A percentile compares a stretch with the other conserved stretches of the same genome.
Conservation (phyloP, 2,113 vertebrate genomes). For the Dicrurus megarhynchus region DNA sequence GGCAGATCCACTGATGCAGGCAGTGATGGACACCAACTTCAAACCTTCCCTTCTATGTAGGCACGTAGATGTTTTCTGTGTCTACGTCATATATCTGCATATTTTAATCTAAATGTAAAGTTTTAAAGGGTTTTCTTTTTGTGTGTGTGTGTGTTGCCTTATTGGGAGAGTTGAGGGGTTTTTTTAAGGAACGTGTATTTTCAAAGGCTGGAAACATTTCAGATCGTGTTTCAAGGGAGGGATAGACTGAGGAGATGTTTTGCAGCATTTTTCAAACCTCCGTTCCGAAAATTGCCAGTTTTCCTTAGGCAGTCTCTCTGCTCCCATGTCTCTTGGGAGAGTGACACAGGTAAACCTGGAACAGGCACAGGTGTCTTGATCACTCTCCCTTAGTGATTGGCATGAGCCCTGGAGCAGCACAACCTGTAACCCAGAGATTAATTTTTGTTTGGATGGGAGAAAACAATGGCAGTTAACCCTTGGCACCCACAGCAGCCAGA, state of each 20-base stretch:
- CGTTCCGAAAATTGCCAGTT: background rate
- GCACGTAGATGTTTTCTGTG: fast-evolving
- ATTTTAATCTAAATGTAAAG: background rate
- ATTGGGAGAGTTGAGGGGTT: background rate
- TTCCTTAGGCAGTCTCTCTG: background rate
- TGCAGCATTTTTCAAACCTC: background rate
- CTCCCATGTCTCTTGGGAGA: background rate
- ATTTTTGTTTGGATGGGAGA: background rate
- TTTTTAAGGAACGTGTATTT: background rate
- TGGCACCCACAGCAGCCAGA: background rate
- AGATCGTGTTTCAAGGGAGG: background rate
- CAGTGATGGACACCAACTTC: background rate
- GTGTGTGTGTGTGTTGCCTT: background rate
- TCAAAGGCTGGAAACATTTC: background rate
- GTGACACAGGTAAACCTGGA: background rate
- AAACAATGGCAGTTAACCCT: background rate
- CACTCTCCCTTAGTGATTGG: background rate
- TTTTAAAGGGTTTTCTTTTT: background rate
- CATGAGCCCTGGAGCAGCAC: background rate
- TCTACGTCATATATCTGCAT: fast-evolving
- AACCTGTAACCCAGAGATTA: conserved; percentile 20
- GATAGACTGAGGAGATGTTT: background rate
- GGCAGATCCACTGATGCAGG: fast-evolving
- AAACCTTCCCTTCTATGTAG: background rate
- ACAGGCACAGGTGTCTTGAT: background rate